These are phyloP conservation scores for Cynopterus sphinx DNA, from an alignment of 2,797 vertebrate species.

Conservation along the genomic window DNA sequence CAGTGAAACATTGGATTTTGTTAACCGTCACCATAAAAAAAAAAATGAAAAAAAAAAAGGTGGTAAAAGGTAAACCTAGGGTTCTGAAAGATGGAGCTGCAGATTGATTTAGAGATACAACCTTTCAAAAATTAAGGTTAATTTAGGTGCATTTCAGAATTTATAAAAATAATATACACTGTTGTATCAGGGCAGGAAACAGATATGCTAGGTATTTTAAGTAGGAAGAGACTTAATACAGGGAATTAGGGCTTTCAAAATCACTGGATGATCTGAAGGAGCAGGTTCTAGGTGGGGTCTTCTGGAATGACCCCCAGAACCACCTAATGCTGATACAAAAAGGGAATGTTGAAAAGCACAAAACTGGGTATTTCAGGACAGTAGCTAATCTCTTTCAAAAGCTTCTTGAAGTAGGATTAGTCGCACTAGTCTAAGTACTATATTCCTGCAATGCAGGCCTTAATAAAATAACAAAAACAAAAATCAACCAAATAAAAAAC, in stretches of 20 bases:
- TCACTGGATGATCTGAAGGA: background rate
- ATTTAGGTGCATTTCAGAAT: slow-evolving; percentile 20
- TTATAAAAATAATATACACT: background rate
- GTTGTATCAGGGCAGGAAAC: background rate
- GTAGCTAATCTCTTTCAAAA: background rate
- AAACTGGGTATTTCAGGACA: too few species aligned
- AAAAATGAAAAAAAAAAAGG: too few species aligned
- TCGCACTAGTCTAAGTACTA: background rate
- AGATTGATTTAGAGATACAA: background rate
- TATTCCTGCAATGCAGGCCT: background rate
- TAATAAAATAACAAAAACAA: background rate
- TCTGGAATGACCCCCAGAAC: background rate
- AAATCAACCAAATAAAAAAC: background rate
- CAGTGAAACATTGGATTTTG: too few species aligned
- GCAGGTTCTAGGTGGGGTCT: background rate
- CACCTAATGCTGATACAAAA: background rate
- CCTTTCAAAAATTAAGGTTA: background rate
- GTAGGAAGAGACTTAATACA: background rate
- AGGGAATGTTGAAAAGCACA: background rate
- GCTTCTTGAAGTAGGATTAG: background rate
- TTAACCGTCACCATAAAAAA: too few species aligned
- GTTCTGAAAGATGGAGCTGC: background rate
- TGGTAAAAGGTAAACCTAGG: background rate
- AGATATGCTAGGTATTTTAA: background rate
- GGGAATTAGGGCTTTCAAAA: background rate